Evolutionary conservation across 2,797 vertebrate genomes (phyloP).

Genomic region (Decapterus maruadsi): DNA sequence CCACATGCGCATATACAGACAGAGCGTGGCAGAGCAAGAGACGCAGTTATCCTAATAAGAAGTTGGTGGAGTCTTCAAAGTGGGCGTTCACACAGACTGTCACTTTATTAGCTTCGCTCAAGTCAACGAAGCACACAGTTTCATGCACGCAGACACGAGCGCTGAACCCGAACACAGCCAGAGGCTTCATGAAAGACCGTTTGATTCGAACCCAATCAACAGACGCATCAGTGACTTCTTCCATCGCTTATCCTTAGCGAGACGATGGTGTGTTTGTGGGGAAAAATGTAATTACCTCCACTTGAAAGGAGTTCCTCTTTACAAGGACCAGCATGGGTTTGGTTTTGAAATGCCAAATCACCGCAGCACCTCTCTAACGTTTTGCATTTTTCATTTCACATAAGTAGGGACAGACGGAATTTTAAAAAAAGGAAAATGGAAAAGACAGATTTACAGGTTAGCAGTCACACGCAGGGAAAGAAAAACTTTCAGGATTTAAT

Average conservation of each 20-base stretch:
- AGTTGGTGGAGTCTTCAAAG: conserved; percentile 41
- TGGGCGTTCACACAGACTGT: conserved; percentile 24
- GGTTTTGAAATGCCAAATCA: conserved; percentile 42
- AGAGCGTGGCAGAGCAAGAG: not conserved
- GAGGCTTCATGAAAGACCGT: conserved; percentile 47
- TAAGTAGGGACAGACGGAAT: not conserved
- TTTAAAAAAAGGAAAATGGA: not conserved
- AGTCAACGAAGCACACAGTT: conserved; percentile 23
- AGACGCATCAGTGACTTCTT: conserved; percentile 59
- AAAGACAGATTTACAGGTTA: not conserved
- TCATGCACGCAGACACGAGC: conserved; percentile 21
- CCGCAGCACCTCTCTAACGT: conserved; percentile 24
- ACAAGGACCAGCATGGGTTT: conserved; percentile 32
- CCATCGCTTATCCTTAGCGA: conserved; percentile 26
- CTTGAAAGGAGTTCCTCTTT: conserved; percentile 67
- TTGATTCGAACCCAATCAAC: conserved; percentile 62
- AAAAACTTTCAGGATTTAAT: not conserved
- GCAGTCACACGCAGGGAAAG: not conserved
- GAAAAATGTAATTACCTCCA: conserved; percentile 63
- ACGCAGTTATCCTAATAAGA: conserved; percentile 9
- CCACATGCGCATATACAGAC: not conserved
- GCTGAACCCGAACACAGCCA: conserved; percentile 36
- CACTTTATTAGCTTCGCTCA: conserved; percentile 46
- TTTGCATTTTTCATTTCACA: conserved; percentile 26
- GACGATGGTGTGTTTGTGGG: conserved; percentile 39